Evolutionary conservation across 2,888 invertebrate genomes (phyloP).

Genomic region (Leptinotarsa haldemani): DNA sequence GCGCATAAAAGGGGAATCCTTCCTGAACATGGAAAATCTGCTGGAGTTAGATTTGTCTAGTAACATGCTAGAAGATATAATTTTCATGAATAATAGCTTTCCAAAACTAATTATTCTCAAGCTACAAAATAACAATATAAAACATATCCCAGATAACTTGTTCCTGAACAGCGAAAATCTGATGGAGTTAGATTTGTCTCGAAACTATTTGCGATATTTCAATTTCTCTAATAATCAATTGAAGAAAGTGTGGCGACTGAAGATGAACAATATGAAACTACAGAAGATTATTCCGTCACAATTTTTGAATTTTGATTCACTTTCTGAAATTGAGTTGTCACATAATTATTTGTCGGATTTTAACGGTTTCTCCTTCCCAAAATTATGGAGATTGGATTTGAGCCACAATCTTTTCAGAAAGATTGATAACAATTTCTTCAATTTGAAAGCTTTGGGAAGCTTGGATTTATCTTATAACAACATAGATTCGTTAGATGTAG

Average conservation of each 20-base stretch:
- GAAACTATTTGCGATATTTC: neutral
- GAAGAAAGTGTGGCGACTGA: neutral
- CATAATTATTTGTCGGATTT: neutral
- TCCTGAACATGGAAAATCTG: neutral
- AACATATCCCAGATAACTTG: neutral
- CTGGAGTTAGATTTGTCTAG: neutral
- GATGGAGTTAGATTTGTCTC: neutral
- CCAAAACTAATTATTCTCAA: neutral
- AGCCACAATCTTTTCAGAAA: neutral
- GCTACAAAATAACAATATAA: constrained; percentile 2
- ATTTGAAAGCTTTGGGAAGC: constrained; percentile 5
- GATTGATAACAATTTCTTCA: neutral
- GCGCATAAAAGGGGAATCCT: neutral
- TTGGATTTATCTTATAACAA: neutral
- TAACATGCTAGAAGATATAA: neutral
- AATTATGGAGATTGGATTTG: neutral
- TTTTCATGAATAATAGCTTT: neutral
- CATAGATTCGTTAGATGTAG: neutral
- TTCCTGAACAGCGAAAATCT: neutral
- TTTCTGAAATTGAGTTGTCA: neutral
- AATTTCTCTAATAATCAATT: constrained; percentile 5
- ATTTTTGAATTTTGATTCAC: neutral
- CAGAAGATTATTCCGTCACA: neutral
- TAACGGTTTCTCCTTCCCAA: neutral
- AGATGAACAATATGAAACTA: neutral